phyloP scores from a whole-genome alignment of 1,140 invertebrate genomes.

The Meteorus sp. region DNA sequence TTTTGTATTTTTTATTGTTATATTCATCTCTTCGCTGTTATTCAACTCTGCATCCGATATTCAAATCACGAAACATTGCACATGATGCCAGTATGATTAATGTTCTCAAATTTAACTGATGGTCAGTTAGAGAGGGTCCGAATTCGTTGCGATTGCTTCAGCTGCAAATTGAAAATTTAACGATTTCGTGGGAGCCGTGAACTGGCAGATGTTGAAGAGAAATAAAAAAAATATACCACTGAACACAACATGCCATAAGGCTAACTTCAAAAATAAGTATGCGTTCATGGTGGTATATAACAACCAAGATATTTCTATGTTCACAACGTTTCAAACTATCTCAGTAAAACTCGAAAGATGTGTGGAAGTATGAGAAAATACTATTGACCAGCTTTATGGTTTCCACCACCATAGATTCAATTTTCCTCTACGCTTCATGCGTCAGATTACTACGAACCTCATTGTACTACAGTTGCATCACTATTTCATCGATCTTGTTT shows the following conservation, averaged over 20 bases:
- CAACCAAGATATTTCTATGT: constrained; percentile 7
- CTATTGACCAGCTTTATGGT: neutral
- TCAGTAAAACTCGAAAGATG: too few relatives aligned
- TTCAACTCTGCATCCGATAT: too few relatives aligned
- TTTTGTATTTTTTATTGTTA: too few relatives aligned
- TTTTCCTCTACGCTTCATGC: constrained; percentile 32
- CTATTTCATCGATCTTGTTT: too few relatives aligned
- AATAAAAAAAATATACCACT: constrained; percentile 6
- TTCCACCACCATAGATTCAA: constrained; percentile 32
- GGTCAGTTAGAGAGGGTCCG: neutral
- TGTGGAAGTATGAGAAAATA: too few relatives aligned
- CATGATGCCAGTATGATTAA: too few relatives aligned
- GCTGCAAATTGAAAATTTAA: constrained; percentile 45
- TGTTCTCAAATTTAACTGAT: too few relatives aligned
- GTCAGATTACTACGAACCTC: constrained; percentile 39
- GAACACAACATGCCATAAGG: neutral
- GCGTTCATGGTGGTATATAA: constrained; percentile 47
- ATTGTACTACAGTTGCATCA: too few relatives aligned
- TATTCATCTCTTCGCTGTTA: too few relatives aligned
- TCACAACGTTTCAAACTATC: neutral
- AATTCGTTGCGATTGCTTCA: constrained; percentile 1
- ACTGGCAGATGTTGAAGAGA: neutral
- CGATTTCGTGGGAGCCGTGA: constrained; percentile 30
- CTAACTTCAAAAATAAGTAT: constrained; percentile 44
- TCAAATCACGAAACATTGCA: too few relatives aligned